Conservation (phyloP, 2,113 vertebrate species). For the Sigmodon hispidus region DNA sequence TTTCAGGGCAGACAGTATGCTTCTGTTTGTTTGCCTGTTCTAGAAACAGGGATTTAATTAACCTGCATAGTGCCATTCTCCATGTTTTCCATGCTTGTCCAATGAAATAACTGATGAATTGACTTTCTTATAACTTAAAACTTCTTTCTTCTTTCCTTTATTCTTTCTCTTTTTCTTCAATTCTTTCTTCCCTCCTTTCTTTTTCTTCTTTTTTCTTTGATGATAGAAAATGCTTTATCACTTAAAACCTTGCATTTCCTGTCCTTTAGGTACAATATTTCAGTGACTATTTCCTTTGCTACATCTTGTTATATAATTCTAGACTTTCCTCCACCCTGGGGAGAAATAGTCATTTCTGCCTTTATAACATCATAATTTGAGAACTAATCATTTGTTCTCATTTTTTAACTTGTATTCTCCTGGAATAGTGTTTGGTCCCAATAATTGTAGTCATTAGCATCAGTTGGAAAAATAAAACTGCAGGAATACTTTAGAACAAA, state of each 20-base stretch:
- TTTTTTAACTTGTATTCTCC: background rate
- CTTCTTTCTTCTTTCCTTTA: background rate
- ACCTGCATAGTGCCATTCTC: background rate
- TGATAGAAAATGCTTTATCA: background rate
- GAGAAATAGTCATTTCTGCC: background rate
- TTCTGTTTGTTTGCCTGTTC: constrained; percentile 33
- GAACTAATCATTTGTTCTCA: background rate
- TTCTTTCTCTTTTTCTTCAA: too few relatives aligned
- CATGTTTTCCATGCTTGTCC: background rate
- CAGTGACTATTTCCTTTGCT: constrained; percentile 14
- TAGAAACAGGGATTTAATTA: constrained; percentile 33
- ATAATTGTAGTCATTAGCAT: background rate
- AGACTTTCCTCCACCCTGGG: background rate
- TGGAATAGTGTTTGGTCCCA: background rate
- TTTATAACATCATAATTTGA: constrained; percentile 17
- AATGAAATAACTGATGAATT: background rate
- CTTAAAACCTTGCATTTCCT: background rate
- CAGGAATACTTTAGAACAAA: background rate
- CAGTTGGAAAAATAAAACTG: background rate
- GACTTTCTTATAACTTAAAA: constrained; percentile 20
- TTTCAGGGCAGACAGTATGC: background rate
- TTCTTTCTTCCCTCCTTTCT: background rate
- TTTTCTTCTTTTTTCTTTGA: background rate
- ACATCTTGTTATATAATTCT: background rate
- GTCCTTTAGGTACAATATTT: background rate